Percentiles rank a stretch among this genome's conserved stretches.
Evolutionary conservation across 2,113 vertebrate species (phyloP).

Genomic region (Cyanoramphus novaezelandiae): DNA sequence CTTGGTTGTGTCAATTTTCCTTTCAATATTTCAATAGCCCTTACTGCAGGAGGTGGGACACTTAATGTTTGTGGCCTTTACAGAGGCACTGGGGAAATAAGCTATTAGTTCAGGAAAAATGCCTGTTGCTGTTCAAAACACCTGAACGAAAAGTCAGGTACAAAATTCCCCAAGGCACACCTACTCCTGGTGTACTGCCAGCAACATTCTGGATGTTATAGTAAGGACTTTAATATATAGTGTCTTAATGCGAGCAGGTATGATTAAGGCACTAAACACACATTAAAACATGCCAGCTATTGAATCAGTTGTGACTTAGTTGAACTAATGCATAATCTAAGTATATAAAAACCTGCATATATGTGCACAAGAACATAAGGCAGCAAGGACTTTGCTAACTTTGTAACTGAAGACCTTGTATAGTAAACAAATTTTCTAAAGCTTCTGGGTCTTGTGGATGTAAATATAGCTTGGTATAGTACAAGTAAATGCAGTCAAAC

Average conservation of each 20-base stretch:
- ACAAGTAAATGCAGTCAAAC: background rate
- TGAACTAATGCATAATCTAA: background rate
- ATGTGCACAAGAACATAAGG: background rate
- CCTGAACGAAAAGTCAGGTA: background rate
- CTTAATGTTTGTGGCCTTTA: background rate
- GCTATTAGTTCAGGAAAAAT: background rate
- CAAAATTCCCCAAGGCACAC: background rate
- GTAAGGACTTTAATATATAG: background rate
- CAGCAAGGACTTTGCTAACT: background rate
- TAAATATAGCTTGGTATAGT: background rate
- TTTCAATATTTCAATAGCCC: background rate
- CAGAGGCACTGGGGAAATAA: background rate
- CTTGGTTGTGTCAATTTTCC: background rate
- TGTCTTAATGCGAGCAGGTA: background rate
- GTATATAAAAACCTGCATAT: background rate
- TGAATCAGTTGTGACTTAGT: background rate
- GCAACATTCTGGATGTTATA: background rate
- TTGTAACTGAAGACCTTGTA: background rate
- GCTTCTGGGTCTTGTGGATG: background rate
- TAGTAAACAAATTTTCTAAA: background rate
- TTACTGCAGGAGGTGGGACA: background rate
- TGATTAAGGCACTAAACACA: background rate
- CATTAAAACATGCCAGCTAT: background rate
- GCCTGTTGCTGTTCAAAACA: background rate
- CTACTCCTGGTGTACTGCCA: background rate